Evolutionary conservation across 1,140 invertebrate species (phyloP).

Genomic region (Sarcophaga peregrina): DNA sequence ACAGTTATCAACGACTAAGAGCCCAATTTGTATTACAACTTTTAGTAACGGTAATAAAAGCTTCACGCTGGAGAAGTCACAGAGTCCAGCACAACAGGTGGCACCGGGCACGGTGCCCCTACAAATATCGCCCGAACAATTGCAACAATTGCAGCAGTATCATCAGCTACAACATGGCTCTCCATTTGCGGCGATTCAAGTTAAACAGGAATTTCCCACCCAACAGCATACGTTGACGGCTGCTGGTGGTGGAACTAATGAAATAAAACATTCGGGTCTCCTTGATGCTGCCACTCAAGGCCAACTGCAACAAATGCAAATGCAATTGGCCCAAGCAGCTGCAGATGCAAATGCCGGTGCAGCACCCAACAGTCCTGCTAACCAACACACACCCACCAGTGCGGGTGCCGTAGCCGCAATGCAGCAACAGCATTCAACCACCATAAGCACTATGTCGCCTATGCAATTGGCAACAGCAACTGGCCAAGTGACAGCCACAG

Average conservation of each 20-base stretch:
- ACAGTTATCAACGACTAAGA: too few species aligned
- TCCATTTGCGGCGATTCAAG: constrained; percentile 67
- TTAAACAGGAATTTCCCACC: constrained; percentile 67
- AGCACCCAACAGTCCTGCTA: constrained; percentile 52
- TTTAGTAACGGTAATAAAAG: constrained; percentile 47
- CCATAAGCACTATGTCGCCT: constrained; percentile 67
- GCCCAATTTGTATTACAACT: not conserved
- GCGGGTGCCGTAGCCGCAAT: constrained; percentile 62
- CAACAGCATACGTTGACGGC: constrained; percentile 50
- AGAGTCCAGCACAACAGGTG: constrained; percentile 66
- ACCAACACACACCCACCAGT: constrained; percentile 56
- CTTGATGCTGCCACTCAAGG: constrained; percentile 67
- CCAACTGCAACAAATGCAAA: constrained; percentile 67
- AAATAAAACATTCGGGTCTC: constrained; percentile 65
- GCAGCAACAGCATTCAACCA: constrained; percentile 70
- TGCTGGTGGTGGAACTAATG: constrained; percentile 44
- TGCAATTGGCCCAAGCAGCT: constrained; percentile 61
- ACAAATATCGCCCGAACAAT: constrained; percentile 63
- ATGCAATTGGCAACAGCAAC: constrained; percentile 67
- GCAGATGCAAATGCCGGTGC: constrained; percentile 48
- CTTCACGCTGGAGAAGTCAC: constrained; percentile 64
- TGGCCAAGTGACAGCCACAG: constrained; percentile 67
- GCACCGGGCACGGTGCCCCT: constrained; percentile 61
- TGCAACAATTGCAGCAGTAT: constrained; percentile 63
- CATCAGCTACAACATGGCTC: constrained; percentile 59